A percentile compares a stretch with the other conserved stretches of the same genome.
Conservation (phyloP, 2,797 vertebrate genomes). For the Semaprochilodus insignis region DNA sequence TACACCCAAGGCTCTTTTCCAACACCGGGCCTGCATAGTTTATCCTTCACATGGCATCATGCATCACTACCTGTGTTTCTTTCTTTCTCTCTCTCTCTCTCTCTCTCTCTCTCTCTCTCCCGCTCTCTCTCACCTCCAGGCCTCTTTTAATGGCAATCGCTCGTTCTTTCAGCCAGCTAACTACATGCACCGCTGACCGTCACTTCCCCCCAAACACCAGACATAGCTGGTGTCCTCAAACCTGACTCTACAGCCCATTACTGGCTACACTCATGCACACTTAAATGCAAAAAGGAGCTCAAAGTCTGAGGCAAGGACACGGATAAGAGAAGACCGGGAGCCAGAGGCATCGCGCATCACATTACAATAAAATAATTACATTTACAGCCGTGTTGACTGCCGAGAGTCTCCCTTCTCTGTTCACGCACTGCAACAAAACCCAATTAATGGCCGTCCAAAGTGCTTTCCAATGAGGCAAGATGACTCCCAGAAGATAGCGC, state of each 20-base stretch:
- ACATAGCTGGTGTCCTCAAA: not conserved
- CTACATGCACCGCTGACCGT: not conserved
- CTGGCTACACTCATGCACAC: not conserved
- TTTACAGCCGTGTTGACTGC: constrained; percentile 71
- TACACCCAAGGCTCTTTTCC: not conserved
- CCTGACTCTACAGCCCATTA: constrained; percentile 7
- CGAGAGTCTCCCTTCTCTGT: constrained; percentile 67
- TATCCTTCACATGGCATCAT: not conserved
- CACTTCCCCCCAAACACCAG: not conserved
- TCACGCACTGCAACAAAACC: constrained; percentile 72
- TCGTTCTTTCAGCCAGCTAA: constrained; percentile 22
- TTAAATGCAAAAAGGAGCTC: not conserved
- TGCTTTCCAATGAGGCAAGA: constrained; percentile 66
- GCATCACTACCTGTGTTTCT: not conserved
- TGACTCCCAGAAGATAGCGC: constrained; percentile 58
- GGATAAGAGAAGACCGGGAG: constrained; percentile 22
- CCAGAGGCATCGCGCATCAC: constrained; percentile 18
- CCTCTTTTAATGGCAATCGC: constrained; percentile 13
- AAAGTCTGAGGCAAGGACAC: not conserved
- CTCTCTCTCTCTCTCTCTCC: not conserved
- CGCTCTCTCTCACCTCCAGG: not conserved
- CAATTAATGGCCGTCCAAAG: constrained; percentile 74
- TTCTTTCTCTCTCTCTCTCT: not conserved
- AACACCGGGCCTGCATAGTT: constrained; percentile 17
- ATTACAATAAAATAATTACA: constrained; percentile 67